Evolutionary conservation across 1,140 invertebrate genomes (phyloP).

Genomic region (Cryptotermes secundus): DNA sequence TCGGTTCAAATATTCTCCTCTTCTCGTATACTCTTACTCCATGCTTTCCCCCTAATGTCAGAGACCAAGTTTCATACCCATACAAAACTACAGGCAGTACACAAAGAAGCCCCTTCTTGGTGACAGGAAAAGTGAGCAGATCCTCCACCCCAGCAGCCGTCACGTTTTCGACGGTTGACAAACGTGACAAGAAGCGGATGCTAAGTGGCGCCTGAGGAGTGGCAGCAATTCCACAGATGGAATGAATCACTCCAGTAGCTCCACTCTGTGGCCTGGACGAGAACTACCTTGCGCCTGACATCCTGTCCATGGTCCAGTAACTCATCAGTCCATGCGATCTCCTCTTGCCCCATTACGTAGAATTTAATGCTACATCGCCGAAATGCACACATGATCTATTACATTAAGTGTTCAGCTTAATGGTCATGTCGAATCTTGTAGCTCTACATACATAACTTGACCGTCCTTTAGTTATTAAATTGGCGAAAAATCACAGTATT

Average conservation of each 20-base stretch:
- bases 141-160: background rate
- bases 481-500: too few relatives aligned
- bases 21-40: too few relatives aligned
- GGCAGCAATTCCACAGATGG: background rate
- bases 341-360: background rate
- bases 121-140: background rate
- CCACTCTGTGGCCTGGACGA: background rate
- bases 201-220: background rate
- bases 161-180: background rate
- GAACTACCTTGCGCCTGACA: slow-evolving; percentile 10
- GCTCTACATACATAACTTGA: background rate
- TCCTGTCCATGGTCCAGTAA: background rate
- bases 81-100: too few relatives aligned
- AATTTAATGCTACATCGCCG: background rate
- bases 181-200: background rate
- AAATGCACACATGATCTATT: background rate
- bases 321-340: background rate
- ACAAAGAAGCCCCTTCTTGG: too few relatives aligned
- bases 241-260: background rate
- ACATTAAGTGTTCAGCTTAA: background rate
- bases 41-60: too few relatives aligned
- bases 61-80: too few relatives aligned
- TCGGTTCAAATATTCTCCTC: too few relatives aligned
- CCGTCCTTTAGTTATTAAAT: too few relatives aligned
- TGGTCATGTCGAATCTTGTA: background rate